Base-by-base conservation (phyloP, 2,797 vertebrate species). In the Hapalemur alaotrensis region DNA sequence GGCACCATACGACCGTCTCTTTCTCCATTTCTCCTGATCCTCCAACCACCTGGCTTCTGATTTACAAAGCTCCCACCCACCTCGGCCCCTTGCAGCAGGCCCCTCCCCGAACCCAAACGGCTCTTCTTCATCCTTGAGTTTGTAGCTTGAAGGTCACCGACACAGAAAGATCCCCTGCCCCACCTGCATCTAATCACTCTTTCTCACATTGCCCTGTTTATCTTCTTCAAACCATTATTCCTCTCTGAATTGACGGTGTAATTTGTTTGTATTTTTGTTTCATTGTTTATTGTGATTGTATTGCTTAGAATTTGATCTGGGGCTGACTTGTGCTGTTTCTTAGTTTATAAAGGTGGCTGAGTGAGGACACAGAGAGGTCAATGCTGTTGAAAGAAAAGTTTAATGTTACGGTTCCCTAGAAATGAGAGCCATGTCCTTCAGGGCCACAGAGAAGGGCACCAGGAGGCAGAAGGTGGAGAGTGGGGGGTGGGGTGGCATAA, bases 401-500 rank as follows among this genome's bases (percentile, higher is more conserved):
- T n/a, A 18, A 59, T 23, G 72, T 15, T 38, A 88, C 4, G 4
- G 30, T 46, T 54, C 5, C 65, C 63, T 38, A 7, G 61, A 35
- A 63, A 38, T 5, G 46, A 54, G n/a, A 65, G 54, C 11, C 4
- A 0, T 1, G 3, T 30, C n/a, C 25, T 14, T 32, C 28, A 59
- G n/a, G 30, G 43, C 23, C 11, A 4, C 54, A 7, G 41, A 8
- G 13, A 35, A 13, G 2, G 4, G 5, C 4, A 1, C 3, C 18
- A 8, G 35, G 72, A 54, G 8, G 7, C 35, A 18, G 23, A 70
- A 69, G 61, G 23, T 57, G 54, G 54, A 25, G 2, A 48, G 11
- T 6, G 1, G 80, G 10, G 2, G 1, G 23, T 11, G 9, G 23
- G 59, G 35, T 41, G 20, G 18, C 5, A 0, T 17, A 25, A 18